Percentiles rank a stretch among this genome's conserved stretches.
phyloP scores from a whole-genome alignment of 2,113 vertebrate species.

The Salvelinus fontinalis region DNA sequence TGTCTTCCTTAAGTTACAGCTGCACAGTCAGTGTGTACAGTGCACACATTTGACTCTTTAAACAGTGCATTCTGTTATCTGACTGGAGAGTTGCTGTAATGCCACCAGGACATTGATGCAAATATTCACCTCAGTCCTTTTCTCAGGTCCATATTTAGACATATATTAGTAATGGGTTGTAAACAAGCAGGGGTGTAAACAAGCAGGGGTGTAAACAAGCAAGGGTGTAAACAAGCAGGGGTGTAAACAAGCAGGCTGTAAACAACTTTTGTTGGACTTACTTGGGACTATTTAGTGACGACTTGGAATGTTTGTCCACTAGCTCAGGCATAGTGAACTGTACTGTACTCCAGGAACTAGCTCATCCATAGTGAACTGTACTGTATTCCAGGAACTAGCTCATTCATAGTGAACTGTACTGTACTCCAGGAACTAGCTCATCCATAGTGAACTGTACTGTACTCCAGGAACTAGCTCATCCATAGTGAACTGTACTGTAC shows the following conservation, averaged over 20 bases:
- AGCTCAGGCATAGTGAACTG: too few species aligned
- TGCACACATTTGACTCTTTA: too few species aligned
- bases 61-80: conserved; percentile 47
- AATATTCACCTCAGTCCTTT: conserved; percentile 46
- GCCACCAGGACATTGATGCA: conserved; percentile 52
- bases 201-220: neutral
- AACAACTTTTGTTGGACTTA: neutral
- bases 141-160: conserved; percentile 59
- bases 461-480: too few species aligned
- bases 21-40: neutral
- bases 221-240: neutral
- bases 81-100: conserved; percentile 52
- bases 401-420: too few species aligned
- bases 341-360: too few species aligned
- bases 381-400: too few species aligned
- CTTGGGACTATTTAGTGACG: neutral
- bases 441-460: too few species aligned
- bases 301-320: neutral
- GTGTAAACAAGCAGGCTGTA: neutral
- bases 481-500: too few species aligned
- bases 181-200: neutral
- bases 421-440: too few species aligned
- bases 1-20: conserved; percentile 22
- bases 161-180: conserved; percentile 18
- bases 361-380: too few species aligned